A percentile compares a stretch with the other conserved stretches of the same genome.
Conservation (phyloP, 2,113 vertebrate species). For the Puffinus mauretanicus region DNA sequence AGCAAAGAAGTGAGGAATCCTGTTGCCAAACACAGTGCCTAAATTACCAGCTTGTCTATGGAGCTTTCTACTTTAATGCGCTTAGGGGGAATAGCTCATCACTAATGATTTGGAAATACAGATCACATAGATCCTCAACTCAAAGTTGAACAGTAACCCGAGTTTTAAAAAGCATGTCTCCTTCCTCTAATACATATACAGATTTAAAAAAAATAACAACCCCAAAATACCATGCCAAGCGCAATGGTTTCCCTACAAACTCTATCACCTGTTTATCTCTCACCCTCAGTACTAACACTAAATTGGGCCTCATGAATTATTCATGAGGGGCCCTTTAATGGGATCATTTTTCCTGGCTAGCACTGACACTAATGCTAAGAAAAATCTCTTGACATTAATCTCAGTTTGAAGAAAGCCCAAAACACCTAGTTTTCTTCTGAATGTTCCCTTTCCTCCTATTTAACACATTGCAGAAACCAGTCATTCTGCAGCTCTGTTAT, state of each 20-base stretch:
- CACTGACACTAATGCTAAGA: slow-evolving; percentile 77
- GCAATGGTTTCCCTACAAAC: slow-evolving; percentile 57
- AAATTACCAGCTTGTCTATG: slow-evolving; percentile 18
- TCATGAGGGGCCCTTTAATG: slow-evolving; percentile 75
- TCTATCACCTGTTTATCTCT: slow-evolving; percentile 75
- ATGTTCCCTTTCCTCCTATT: slow-evolving; percentile 30
- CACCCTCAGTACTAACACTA: slow-evolving; percentile 64
- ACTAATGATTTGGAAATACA: slow-evolving; percentile 50
- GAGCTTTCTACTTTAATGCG: slow-evolving; percentile 39
- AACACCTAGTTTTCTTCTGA: slow-evolving; percentile 70
- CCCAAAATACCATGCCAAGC: slow-evolving; percentile 30
- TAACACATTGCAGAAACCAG: slow-evolving; percentile 24
- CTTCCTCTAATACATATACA: neutral
- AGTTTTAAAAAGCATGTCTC: neutral
- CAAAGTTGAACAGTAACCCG: neutral
- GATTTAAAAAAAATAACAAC: neutral
- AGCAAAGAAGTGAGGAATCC: slow-evolving; percentile 24
- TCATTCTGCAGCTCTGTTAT: neutral
- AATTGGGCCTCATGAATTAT: slow-evolving; percentile 75
- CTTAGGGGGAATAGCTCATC: slow-evolving; percentile 43
- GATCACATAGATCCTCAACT: neutral
- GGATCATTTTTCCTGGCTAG: slow-evolving; percentile 76
- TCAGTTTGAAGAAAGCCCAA: slow-evolving; percentile 70
- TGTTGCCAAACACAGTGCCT: slow-evolving; percentile 31
- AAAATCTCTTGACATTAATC: slow-evolving; percentile 78